phyloP scores from a whole-genome alignment of 2,888 invertebrate genomes.

The Antheraea assamensis region DNA sequence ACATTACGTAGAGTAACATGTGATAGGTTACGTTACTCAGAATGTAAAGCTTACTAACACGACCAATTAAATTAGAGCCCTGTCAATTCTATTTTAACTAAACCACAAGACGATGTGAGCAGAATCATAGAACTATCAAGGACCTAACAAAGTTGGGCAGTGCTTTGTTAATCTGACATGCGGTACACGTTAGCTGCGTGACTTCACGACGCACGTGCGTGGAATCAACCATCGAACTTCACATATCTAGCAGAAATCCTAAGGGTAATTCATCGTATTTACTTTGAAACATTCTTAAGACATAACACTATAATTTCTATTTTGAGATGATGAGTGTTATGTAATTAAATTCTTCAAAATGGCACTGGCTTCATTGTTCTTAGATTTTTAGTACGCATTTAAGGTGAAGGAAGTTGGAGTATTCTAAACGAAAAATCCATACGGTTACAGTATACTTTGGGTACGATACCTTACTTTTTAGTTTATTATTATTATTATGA shows the following conservation, averaged over 20 bases:
- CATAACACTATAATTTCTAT: slow-evolving; percentile 24
- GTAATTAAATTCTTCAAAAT: too few species aligned
- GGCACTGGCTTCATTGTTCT: neutral
- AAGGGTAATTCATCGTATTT: slow-evolving; percentile 65
- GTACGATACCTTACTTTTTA: neutral
- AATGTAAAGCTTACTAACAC: slow-evolving; percentile 39
- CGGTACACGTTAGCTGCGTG: slow-evolving; percentile 60
- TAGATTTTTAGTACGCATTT: neutral
- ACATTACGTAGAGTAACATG: slow-evolving; percentile 36
- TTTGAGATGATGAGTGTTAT: slow-evolving; percentile 23
- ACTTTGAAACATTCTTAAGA: slow-evolving; percentile 38
- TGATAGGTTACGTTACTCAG: slow-evolving; percentile 46
- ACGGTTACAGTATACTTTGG: too few species aligned
- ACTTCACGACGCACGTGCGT: slow-evolving; percentile 63
- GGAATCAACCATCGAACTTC: slow-evolving; percentile 50
- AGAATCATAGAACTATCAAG: slow-evolving; percentile 33
- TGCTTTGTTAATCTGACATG: slow-evolving; percentile 46
- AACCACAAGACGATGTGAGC: slow-evolving; percentile 28
- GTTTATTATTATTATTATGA: neutral
- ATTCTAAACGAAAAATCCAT: too few species aligned
- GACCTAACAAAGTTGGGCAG: slow-evolving; percentile 52
- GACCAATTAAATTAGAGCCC: slow-evolving; percentile 44
- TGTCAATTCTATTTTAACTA: slow-evolving; percentile 27
- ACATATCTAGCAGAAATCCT: slow-evolving; percentile 55
- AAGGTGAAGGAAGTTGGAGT: neutral